Evolutionary conservation across 2,797 vertebrate species (phyloP).

Genomic region (Euthynnus affinis): DNA sequence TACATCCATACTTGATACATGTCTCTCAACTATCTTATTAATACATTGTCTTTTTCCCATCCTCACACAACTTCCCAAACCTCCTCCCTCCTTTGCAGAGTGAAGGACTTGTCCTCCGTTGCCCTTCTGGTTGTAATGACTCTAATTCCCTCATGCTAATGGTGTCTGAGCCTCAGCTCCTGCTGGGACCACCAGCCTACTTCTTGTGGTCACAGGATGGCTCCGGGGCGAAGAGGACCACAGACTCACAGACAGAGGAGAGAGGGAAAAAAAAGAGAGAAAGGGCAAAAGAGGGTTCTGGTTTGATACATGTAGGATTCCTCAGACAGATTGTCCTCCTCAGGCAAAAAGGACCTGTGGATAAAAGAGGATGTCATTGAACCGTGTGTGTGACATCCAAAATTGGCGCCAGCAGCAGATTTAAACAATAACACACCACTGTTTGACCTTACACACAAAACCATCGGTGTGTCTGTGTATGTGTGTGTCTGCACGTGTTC

Average conservation of each 20-base stretch:
- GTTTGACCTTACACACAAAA: constrained; percentile 73
- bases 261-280: constrained; percentile 14
- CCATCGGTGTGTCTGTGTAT: constrained; percentile 29
- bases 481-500: constrained; percentile 9
- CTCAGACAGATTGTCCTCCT: constrained; percentile 80
- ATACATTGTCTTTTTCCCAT: constrained; percentile 31
- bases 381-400: constrained; percentile 59
- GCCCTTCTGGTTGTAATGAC: constrained; percentile 88
- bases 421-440: constrained; percentile 73
- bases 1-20: not conserved
- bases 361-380: constrained; percentile 74
- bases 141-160: constrained; percentile 92
- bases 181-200: constrained; percentile 85
- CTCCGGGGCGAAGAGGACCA: constrained; percentile 74
- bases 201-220: constrained; percentile 86
- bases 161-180: constrained; percentile 88
- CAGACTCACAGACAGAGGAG: constrained; percentile 52
- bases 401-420: constrained; percentile 78
- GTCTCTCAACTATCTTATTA: not conserved
- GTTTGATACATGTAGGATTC: constrained; percentile 68
- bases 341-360: constrained; percentile 80
- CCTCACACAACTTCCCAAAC: constrained; percentile 51
- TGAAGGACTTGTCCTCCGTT: constrained; percentile 85
- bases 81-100: constrained; percentile 42
- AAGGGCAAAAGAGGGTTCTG: constrained; percentile 52